Evolutionary conservation across 1,140 invertebrate species (phyloP).

Genomic region (Diorhabda carinulata): DNA sequence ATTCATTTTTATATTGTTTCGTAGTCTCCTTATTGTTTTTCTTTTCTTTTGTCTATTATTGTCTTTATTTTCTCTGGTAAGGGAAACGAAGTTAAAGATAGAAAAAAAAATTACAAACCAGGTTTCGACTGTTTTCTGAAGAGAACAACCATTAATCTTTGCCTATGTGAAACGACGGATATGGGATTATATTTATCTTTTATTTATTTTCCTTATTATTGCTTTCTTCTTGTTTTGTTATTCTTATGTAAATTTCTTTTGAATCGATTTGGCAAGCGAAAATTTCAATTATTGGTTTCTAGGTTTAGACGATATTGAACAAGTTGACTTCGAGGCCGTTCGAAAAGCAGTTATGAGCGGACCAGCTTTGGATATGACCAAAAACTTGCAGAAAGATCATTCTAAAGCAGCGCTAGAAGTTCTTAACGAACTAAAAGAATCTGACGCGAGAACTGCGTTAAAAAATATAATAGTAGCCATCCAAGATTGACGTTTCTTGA

Average conservation of each 20-base stretch:
- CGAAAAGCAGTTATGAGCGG: constrained; percentile 56
- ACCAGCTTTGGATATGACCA: constrained; percentile 68
- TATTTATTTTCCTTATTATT: too few relatives aligned
- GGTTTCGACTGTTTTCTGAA: too few relatives aligned
- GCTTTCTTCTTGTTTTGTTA: not conserved
- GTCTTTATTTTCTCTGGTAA: too few relatives aligned
- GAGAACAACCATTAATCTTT: too few relatives aligned
- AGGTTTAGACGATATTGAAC: constrained; percentile 62
- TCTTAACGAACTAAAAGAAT: constrained; percentile 67
- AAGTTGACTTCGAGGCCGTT: constrained; percentile 66
- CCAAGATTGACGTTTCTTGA: constrained; percentile 47
- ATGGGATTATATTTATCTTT: too few relatives aligned
- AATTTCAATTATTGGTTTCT: not conserved
- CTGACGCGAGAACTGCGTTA: constrained; percentile 71
- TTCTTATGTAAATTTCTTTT: not conserved
- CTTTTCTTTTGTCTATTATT: too few relatives aligned
- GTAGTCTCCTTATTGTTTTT: too few relatives aligned
- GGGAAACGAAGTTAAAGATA: too few relatives aligned
- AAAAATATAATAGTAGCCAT: constrained; percentile 77
- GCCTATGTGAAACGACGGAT: too few relatives aligned
- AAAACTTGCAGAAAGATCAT: constrained; percentile 71
- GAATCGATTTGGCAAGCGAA: not conserved
- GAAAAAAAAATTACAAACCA: too few relatives aligned
- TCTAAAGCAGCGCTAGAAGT: constrained; percentile 70
- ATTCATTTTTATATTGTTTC: too few relatives aligned